Evolutionary conservation across 2,113 vertebrate genomes (phyloP).

Genomic region (Uropsilus gracilis): DNA sequence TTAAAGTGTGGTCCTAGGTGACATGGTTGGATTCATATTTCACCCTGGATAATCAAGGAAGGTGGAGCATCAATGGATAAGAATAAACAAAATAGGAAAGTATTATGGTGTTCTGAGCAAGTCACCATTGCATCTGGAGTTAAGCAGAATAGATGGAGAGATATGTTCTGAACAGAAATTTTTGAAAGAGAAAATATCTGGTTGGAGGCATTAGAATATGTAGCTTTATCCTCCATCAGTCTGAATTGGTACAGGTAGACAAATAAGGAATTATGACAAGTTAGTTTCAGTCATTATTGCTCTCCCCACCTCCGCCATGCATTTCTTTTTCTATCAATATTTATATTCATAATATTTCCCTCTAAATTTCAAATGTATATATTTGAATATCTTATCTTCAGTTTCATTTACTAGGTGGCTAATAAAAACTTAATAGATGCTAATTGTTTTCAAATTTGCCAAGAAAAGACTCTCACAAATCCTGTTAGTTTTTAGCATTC

Average conservation of each 20-base stretch:
- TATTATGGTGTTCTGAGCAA: background rate
- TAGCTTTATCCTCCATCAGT: background rate
- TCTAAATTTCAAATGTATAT: slow-evolving; percentile 31
- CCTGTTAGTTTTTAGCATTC: slow-evolving; percentile 80
- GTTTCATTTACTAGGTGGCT: slow-evolving; percentile 56
- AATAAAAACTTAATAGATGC: slow-evolving; percentile 70
- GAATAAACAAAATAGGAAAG: background rate
- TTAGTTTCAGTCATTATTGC: background rate
- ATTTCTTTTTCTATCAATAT: background rate
- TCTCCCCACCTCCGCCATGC: background rate
- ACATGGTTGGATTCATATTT: background rate
- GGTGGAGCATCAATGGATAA: background rate
- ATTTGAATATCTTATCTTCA: slow-evolving; percentile 44
- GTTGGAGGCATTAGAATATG: background rate
- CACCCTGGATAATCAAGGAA: background rate
- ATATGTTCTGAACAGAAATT: background rate
- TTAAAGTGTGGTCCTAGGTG: background rate
- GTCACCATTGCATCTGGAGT: background rate
- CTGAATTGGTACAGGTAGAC: background rate
- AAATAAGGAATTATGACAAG: background rate
- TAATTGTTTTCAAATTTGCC: slow-evolving; percentile 78
- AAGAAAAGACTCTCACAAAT: slow-evolving; percentile 70
- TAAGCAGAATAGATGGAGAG: background rate
- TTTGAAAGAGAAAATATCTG: background rate
- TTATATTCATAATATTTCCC: background rate